Base-by-base conservation (phyloP, 1,140 invertebrate species). In the Zaprionus vittiger region DNA sequence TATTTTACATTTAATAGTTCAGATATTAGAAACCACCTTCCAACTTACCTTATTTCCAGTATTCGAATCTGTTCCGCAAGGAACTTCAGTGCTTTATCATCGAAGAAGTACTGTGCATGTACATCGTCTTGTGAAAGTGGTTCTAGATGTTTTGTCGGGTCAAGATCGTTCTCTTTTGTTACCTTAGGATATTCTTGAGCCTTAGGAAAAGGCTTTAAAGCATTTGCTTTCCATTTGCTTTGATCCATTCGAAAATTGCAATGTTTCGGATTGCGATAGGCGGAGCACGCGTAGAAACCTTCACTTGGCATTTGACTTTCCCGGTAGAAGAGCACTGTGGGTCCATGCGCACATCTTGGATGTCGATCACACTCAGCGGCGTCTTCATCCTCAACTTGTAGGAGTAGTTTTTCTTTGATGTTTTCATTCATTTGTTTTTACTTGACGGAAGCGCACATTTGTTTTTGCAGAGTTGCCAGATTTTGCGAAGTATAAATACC, bases 81-180 rank as follows among this genome's bases (percentile, higher is more conserved):
- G 41, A 93, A 93, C 1, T 69, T 28, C 5, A 93, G 44, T 52
- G 95, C 94, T 47, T 93, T 79, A 14, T 95, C 93, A 57, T 95
- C 93, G 63, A 97, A 97, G 47, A 96, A 94, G 92, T 96, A 97
- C 92, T 97, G 96, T 49, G 96, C 96, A 93, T 96, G 96, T 62
- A 95, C 95, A 87, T 96, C 96, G 2, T 95, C 93, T 84, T 96
- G 94, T 20, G 95, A 93, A 11, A 95, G 81, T 4, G 96, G 95
- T 80, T 93, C 93, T 9, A 97, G 82, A 52, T 96, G 91, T 79
- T 93, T 92, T 9, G 95, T 94, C 12, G 96, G 96, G 73, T 92
- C 82, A 2, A 22, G 0, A 28, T 47, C n/a, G 2, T 7, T 2
- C 0, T 26, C 4, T 0, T 9, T n/a, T 15, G 12, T 54, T 34